phyloP scores from a whole-genome alignment of 2,113 vertebrate species.

The Amphilophus citrinellus region DNA sequence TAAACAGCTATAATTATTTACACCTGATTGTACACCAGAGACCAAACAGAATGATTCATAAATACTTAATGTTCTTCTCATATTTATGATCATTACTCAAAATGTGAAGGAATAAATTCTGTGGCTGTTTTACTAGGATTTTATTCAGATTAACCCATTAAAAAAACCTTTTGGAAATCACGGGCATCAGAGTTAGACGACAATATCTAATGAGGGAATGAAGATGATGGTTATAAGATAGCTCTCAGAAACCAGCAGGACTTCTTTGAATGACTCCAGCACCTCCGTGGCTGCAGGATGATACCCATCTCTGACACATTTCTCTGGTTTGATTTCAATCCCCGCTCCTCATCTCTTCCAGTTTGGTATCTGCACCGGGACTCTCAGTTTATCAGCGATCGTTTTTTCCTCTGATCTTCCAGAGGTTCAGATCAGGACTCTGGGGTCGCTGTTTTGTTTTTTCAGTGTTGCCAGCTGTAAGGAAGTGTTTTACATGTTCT shows the following conservation, averaged over 20 bases:
- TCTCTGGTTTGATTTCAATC: background rate
- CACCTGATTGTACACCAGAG: background rate
- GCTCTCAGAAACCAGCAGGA: background rate
- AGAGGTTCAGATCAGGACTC: background rate
- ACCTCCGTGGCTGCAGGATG: no score
- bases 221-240: background rate
- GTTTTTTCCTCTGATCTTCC: background rate
- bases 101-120: background rate
- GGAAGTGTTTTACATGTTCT: no score
- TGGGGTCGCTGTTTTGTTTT: no score
- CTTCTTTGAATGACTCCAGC: no score
- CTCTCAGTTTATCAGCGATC: background rate
- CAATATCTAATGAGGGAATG: no score
- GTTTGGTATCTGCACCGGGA: background rate
- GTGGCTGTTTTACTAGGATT: background rate
- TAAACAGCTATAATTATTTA: no score
- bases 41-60: background rate
- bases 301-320: no score
- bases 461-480: background rate
- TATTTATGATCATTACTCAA: background rate
- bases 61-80: background rate
- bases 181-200: no score
- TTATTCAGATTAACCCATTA: background rate
- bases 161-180: no score
- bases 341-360: background rate